phyloP scores from a whole-genome alignment of 2,113 vertebrate species.

The Taurulus bubalis region DNA sequence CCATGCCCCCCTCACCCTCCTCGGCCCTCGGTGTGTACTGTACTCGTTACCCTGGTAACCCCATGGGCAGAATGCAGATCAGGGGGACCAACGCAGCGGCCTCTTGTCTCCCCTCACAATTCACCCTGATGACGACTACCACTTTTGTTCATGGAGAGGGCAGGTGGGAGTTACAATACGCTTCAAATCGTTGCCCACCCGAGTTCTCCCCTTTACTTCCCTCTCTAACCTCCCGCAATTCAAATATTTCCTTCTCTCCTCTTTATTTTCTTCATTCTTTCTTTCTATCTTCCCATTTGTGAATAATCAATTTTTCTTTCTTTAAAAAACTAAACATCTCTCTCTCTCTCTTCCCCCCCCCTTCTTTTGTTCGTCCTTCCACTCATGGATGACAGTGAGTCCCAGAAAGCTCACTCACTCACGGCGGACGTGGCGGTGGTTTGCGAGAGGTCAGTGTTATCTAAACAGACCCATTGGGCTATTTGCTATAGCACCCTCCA shows the following conservation, averaged over 20 bases:
- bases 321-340: no score
- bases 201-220: constrained; percentile 58
- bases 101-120: constrained; percentile 81
- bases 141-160: constrained; percentile 82
- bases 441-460: constrained; percentile 88
- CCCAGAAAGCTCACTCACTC: constrained; percentile 71
- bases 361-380: constrained; percentile 43
- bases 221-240: constrained; percentile 38
- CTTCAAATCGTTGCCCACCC: constrained; percentile 70
- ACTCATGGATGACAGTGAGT: constrained; percentile 60
- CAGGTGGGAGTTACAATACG: constrained; percentile 81
- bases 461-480: constrained; percentile 87
- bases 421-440: constrained; percentile 67
- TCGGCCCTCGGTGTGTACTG: constrained; percentile 73
- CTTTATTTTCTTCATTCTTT: constrained; percentile 35
- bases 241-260: constrained; percentile 21
- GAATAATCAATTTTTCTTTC: constrained; percentile 61
- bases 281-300: constrained; percentile 2
- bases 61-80: constrained; percentile 83
- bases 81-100: constrained; percentile 71
- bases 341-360: neutral
- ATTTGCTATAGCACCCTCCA: constrained; percentile 89
- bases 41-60: constrained; percentile 84
- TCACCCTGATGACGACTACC: constrained; percentile 81
- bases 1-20: constrained; percentile 67